Conservation (phyloP, 1,140 invertebrate genomes). For the Heliconius hermathena region DNA sequence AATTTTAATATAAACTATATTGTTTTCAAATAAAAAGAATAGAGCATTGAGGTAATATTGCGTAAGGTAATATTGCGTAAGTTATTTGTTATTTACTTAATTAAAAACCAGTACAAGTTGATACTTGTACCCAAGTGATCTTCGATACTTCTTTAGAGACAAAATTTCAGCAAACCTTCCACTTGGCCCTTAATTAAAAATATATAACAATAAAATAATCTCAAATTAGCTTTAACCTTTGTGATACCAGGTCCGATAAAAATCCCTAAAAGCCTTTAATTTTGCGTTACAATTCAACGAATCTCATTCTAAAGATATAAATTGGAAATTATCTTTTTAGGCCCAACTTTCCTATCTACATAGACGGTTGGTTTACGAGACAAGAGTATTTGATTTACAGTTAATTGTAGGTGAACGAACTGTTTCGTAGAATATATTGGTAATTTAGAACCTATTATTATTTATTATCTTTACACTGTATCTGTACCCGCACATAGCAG, state of each 20-base stretch:
- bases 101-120: background rate
- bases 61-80: background rate
- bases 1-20: background rate
- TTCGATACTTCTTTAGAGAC: background rate
- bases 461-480: no score
- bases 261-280: background rate
- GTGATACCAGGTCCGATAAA: background rate
- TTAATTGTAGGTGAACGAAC: slow-evolving; percentile 9
- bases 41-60: background rate
- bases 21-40: background rate
- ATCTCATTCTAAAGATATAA: background rate
- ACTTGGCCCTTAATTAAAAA: background rate
- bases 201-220: background rate
- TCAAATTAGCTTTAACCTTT: background rate
- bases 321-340: slow-evolving; percentile 10
- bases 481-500: no score
- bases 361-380: slow-evolving; percentile 4
- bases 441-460: background rate
- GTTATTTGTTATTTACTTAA: background rate
- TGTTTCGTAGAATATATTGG: background rate
- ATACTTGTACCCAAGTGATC: background rate
- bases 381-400: slow-evolving; percentile 11
- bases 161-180: background rate
- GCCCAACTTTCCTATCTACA: slow-evolving; percentile 1
- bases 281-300: slow-evolving; percentile 6